A percentile compares a stretch with the other conserved stretches of the same genome.
Evolutionary conservation across 2,113 vertebrate species (phyloP).

Genomic region (Polypterus senegalus): DNA sequence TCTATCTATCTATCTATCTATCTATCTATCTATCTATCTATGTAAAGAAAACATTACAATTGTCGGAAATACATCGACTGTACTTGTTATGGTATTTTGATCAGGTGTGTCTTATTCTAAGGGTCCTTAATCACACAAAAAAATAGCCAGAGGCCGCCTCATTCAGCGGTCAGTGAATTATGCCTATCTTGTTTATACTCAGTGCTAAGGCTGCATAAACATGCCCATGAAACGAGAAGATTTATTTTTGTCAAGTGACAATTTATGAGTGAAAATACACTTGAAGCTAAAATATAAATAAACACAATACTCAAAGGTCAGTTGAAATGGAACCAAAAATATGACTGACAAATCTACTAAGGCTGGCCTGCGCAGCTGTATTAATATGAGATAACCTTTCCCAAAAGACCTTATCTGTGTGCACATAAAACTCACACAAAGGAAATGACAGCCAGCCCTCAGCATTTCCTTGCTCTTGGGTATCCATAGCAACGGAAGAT

Average conservation of each 20-base stretch:
- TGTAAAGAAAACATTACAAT: too few relatives aligned
- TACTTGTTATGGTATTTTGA: too few relatives aligned
- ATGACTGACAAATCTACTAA: neutral
- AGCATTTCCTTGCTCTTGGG: neutral
- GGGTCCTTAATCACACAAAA: too few relatives aligned
- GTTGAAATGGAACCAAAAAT: neutral
- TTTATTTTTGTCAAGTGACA: too few relatives aligned
- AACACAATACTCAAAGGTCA: neutral
- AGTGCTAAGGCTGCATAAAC: conserved; percentile 8
- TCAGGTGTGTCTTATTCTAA: too few relatives aligned
- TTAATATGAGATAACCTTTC: neutral
- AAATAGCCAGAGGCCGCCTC: too few relatives aligned
- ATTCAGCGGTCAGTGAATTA: too few relatives aligned
- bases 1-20: too few relatives aligned
- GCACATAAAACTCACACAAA: neutral
- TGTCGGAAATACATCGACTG: too few relatives aligned
- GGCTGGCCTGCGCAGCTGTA: neutral
- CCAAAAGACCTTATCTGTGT: neutral
- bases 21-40: too few relatives aligned
- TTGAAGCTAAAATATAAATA: neutral
- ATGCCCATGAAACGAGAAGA: neutral
- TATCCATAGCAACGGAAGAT: neutral
- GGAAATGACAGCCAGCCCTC: conserved; percentile 2
- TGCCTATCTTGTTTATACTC: too few relatives aligned
- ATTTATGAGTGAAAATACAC: neutral